Evolutionary conservation across 2,888 invertebrate species (phyloP).

Genomic region (Cheilosia scutellata): DNA sequence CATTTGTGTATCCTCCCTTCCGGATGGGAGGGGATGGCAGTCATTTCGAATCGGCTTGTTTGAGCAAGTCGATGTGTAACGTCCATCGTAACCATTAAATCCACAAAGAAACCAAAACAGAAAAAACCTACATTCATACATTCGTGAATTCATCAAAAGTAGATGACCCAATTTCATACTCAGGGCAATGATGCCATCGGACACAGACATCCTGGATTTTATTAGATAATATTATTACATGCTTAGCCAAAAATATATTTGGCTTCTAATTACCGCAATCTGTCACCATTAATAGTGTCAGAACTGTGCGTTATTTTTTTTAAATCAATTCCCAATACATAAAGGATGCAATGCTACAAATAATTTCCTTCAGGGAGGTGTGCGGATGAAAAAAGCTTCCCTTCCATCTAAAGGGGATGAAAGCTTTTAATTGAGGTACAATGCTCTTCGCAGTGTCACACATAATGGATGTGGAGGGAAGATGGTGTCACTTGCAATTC

Average conservation of each 20-base stretch:
- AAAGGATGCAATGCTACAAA: constrained; percentile 51
- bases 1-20: constrained; percentile 25
- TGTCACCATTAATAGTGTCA: constrained; percentile 41
- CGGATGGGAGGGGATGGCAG: constrained; percentile 10
- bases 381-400: constrained; percentile 46
- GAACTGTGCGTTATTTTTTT: constrained; percentile 15
- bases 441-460: constrained; percentile 50
- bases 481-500: constrained; percentile 64
- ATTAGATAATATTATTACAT: constrained; percentile 17
- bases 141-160: constrained; percentile 67
- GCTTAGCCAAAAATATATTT: neutral
- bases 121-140: constrained; percentile 38
- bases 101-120: constrained; percentile 47
- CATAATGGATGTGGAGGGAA: constrained; percentile 40
- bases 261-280: constrained; percentile 29
- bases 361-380: constrained; percentile 29
- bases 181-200: constrained; percentile 50
- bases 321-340: constrained; percentile 44
- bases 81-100: constrained; percentile 49
- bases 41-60: constrained; percentile 59
- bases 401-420: constrained; percentile 45
- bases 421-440: constrained; percentile 60
- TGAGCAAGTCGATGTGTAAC: constrained; percentile 49
- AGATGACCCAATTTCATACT: constrained; percentile 64
- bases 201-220: constrained; percentile 54